These are phyloP conservation scores for Lymantria monacha DNA, from an alignment of 2,888 invertebrate species.

Conservation along the genomic window DNA sequence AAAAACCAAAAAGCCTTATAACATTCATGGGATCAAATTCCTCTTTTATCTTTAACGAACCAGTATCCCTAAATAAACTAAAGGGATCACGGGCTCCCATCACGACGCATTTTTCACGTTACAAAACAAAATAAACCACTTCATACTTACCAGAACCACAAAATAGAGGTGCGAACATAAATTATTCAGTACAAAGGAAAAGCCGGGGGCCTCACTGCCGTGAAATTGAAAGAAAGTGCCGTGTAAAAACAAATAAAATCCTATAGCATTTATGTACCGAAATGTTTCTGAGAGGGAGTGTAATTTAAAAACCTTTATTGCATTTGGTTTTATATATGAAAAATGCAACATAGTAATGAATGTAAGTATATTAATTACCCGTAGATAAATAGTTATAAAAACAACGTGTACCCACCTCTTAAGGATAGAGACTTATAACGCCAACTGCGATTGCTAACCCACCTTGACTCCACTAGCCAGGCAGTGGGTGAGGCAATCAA, in stretches of 20 bases:
- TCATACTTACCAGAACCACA: constrained; percentile 49
- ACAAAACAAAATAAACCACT: constrained; percentile 47
- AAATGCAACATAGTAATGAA: too few species aligned
- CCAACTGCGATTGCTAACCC: too few species aligned
- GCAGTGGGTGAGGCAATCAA: too few species aligned
- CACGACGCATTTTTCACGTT: constrained; percentile 33
- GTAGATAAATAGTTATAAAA: too few species aligned
- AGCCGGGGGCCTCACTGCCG: constrained; percentile 50
- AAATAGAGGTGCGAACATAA: constrained; percentile 69
- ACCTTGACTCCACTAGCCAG: too few species aligned
- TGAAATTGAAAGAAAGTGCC: constrained; percentile 72
- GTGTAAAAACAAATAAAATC: constrained; percentile 45
- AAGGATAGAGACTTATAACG: too few species aligned
- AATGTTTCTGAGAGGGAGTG: constrained; percentile 16
- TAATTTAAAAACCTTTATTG: background rate
- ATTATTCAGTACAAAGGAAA: constrained; percentile 72
- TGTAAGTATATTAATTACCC: too few species aligned
- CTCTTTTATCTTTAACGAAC: constrained; percentile 18
- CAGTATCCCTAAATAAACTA: constrained; percentile 24
- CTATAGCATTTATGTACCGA: constrained; percentile 16
- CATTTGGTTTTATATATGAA: background rate
- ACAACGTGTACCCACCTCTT: too few species aligned
- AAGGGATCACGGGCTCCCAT: constrained; percentile 25
- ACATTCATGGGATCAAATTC: constrained; percentile 20
- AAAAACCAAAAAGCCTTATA: constrained; percentile 11